phyloP scores from a whole-genome alignment of 2,888 invertebrate genomes.

The Acleris sparsana region DNA sequence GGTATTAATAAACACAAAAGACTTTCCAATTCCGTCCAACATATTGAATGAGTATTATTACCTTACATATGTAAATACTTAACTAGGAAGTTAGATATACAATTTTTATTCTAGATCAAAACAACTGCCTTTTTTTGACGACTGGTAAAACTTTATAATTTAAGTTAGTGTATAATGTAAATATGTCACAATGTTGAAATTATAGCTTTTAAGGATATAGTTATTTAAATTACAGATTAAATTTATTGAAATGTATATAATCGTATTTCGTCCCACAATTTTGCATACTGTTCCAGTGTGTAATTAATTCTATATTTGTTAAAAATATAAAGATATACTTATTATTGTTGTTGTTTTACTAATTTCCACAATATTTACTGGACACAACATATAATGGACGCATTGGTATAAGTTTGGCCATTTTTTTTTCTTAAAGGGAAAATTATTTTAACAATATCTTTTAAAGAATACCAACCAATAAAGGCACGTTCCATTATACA shows the following conservation, averaged over 20 bases:
- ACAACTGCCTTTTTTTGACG: conserved; percentile 74
- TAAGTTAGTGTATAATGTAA: conserved; percentile 55
- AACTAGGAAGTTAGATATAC: conserved; percentile 40
- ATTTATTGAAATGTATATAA: conserved; percentile 70
- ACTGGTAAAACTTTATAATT: conserved; percentile 64
- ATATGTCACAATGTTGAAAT: conserved; percentile 46
- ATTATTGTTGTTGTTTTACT: conserved; percentile 46
- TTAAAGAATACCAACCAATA: too few relatives aligned
- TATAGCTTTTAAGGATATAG: conserved; percentile 51
- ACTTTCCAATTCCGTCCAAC: conserved; percentile 45
- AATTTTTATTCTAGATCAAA: conserved; percentile 44
- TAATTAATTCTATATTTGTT: conserved; percentile 81
- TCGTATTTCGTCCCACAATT: conserved; percentile 61
- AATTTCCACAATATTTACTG: not conserved
- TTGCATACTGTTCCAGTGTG: conserved; percentile 66
- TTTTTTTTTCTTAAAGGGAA: too few relatives aligned
- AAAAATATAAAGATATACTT: conserved; percentile 79
- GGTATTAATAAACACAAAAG: conserved; percentile 40
- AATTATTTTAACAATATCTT: too few relatives aligned
- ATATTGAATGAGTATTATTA: conserved; percentile 29
- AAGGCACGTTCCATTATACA: too few relatives aligned
- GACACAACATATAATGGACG: too few relatives aligned
- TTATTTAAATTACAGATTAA: conserved; percentile 62
- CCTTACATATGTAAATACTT: conserved; percentile 21
- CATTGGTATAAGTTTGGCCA: too few relatives aligned